Evolutionary conservation across 1,140 invertebrate species (phyloP).

Genomic region (Idris sp.): DNA sequence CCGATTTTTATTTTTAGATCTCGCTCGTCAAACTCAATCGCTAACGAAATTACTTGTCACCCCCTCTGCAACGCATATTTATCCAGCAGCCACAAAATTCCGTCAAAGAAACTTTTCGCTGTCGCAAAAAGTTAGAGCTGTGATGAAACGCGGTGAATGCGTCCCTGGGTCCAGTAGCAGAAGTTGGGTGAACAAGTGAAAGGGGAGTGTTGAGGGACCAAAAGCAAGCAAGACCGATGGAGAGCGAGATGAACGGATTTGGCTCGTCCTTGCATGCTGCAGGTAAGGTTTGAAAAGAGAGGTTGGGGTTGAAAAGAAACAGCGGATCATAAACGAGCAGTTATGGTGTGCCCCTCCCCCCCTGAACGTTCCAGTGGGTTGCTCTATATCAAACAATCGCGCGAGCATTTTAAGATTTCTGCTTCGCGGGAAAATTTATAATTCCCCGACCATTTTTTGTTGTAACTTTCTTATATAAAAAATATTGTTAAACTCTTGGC

Average conservation of each 20-base stretch:
- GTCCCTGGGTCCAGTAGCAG: constrained; percentile 48
- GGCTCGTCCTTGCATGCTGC: constrained; percentile 72
- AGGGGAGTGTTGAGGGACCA: constrained; percentile 46
- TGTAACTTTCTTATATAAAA: no score
- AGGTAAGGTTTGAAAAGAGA: no score
- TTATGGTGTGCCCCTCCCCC: no score
- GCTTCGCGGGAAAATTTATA: no score
- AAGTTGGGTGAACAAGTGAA: constrained; percentile 59
- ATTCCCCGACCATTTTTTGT: no score
- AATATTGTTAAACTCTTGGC: no score
- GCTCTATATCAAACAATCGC: constrained; percentile 52
- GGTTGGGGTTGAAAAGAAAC: no score
- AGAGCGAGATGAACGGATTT: constrained; percentile 26
- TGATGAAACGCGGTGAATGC: constrained; percentile 48
- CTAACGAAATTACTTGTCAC: constrained; percentile 37
- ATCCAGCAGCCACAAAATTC: constrained; percentile 47
- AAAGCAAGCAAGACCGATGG: constrained; percentile 20
- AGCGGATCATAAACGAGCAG: no score
- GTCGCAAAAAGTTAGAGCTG: constrained; percentile 43
- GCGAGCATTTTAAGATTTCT: constrained; percentile 57
- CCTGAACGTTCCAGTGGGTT: no score
- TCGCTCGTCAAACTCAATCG: constrained; percentile 30
- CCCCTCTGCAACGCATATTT: constrained; percentile 31
- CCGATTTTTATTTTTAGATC: no score
- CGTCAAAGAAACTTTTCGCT: constrained; percentile 44